These are phyloP conservation scores for Cygnus atratus DNA, from an alignment of 2,113 vertebrate genomes.

Conservation along the genomic window DNA sequence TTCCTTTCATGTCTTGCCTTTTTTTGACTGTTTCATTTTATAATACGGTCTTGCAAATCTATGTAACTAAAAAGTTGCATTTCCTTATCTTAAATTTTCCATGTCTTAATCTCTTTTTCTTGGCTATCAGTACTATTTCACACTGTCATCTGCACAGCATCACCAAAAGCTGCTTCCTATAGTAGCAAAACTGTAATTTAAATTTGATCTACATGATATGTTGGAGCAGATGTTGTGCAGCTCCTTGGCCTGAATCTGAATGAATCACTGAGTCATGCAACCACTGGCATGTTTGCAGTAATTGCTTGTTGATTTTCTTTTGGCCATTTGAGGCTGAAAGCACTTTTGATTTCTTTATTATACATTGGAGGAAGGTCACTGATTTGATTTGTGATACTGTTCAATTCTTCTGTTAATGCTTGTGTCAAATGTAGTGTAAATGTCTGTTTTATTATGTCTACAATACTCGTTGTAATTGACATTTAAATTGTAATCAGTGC, in stretches of 20 bases:
- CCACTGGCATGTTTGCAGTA: conserved; percentile 15
- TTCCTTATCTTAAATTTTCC: conserved; percentile 61
- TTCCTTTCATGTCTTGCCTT: neutral
- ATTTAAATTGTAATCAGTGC: conserved; percentile 33
- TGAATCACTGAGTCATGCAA: conserved; percentile 31
- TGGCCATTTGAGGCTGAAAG: conserved; percentile 46
- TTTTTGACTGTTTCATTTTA: conserved; percentile 6
- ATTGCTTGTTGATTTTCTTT: conserved; percentile 63
- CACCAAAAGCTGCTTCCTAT: conserved; percentile 6
- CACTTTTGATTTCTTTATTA: conserved; percentile 60
- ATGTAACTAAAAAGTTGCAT: conserved; percentile 35
- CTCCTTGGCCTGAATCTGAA: conserved; percentile 34
- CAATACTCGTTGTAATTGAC: conserved; percentile 21
- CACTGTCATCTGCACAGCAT: neutral
- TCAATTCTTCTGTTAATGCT: conserved; percentile 6
- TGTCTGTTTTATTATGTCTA: neutral
- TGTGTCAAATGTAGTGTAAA: neutral
- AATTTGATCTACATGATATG: conserved; percentile 19
- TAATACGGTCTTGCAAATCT: neutral
- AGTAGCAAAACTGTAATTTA: conserved; percentile 23
- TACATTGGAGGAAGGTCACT: conserved; percentile 21
- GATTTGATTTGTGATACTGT: conserved; percentile 49
- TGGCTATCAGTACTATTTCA: neutral
- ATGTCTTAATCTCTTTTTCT: conserved; percentile 18
- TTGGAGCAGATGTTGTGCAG: conserved; percentile 37